Conservation (phyloP, 2,888 invertebrate genomes). For the Spodoptera exigua region DNA sequence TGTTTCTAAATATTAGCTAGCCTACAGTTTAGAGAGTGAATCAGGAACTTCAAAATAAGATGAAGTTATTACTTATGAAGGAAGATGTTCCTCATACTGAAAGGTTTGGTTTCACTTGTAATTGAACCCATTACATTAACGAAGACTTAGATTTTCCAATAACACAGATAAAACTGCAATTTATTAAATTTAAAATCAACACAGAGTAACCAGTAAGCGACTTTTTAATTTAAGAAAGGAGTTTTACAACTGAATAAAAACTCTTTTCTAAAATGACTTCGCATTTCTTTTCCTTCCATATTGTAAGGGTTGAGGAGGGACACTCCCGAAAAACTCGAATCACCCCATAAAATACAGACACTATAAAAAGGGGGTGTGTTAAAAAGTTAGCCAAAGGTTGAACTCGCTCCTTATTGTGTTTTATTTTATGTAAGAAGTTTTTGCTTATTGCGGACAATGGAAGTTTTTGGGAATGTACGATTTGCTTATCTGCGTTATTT, state of each 20-base stretch:
- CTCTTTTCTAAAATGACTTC: slow-evolving; percentile 24
- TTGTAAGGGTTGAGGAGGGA: slow-evolving; percentile 37
- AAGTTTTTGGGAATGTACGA: slow-evolving; percentile 10
- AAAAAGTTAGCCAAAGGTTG: slow-evolving; percentile 49
- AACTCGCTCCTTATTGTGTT: slow-evolving; percentile 47
- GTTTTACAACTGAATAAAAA: background rate
- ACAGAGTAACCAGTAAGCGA: no score
- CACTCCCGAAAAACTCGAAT: slow-evolving; percentile 40
- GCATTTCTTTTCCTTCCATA: slow-evolving; percentile 21
- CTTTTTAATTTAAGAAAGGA: no score
- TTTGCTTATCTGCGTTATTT: background rate
- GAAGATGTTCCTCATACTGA: no score
- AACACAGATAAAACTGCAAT: no score
- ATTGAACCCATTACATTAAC: no score
- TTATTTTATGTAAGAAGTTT: slow-evolving; percentile 54
- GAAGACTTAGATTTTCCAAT: no score
- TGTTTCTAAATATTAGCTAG: no score
- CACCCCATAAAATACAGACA: slow-evolving; percentile 51
- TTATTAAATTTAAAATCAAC: no score
- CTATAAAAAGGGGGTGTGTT: slow-evolving; percentile 45
- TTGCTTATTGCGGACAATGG: slow-evolving; percentile 30
- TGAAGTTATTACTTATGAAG: no score
- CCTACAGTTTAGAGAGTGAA: no score
- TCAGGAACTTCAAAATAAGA: no score
- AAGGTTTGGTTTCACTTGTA: no score